A percentile compares a stretch with the other conserved stretches of the same genome.
These are phyloP conservation scores for Euzophera pinguis DNA, from an alignment of 2,888 invertebrate species.

Conservation along the genomic window DNA sequence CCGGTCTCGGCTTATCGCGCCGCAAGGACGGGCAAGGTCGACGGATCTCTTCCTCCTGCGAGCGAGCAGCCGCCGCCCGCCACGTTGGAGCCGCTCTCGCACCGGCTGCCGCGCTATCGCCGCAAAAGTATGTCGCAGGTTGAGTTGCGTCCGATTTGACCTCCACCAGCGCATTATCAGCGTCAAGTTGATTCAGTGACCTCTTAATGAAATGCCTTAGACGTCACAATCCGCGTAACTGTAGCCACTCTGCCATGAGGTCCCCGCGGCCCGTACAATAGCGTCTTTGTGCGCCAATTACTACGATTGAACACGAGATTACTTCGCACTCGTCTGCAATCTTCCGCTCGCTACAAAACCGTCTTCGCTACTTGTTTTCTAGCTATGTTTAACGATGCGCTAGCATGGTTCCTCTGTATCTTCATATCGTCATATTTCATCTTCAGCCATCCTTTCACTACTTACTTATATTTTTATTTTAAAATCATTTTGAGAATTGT, in stretches of 20 bases:
- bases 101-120: conserved; percentile 4
- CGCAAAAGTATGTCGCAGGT: conserved; percentile 13
- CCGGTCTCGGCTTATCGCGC: conserved; percentile 43
- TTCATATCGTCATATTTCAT: too few relatives aligned
- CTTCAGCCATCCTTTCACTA: too few relatives aligned
- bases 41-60: conserved; percentile 34
- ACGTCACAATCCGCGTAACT: conserved; percentile 19
- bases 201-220: conserved; percentile 32
- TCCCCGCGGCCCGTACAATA: conserved; percentile 22
- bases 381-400: too few relatives aligned
- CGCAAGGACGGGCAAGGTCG: conserved; percentile 72
- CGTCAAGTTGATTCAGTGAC: conserved; percentile 32
- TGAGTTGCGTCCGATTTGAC: conserved; percentile 41
- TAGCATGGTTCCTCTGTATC: too few relatives aligned
- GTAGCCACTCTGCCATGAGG: background rate
- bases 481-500: too few relatives aligned
- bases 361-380: too few relatives aligned
- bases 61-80: background rate
- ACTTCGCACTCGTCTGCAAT: conserved; percentile 12
- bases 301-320: conserved; percentile 20
- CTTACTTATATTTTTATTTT: too few relatives aligned
- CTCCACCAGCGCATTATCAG: conserved; percentile 38
- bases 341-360: background rate
- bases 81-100: background rate
- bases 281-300: conserved; percentile 43